Percentiles rank a stretch among this genome's conserved stretches.
phyloP scores from a whole-genome alignment of 2,797 vertebrate species.

The Helicolenus hilgendorfi region DNA sequence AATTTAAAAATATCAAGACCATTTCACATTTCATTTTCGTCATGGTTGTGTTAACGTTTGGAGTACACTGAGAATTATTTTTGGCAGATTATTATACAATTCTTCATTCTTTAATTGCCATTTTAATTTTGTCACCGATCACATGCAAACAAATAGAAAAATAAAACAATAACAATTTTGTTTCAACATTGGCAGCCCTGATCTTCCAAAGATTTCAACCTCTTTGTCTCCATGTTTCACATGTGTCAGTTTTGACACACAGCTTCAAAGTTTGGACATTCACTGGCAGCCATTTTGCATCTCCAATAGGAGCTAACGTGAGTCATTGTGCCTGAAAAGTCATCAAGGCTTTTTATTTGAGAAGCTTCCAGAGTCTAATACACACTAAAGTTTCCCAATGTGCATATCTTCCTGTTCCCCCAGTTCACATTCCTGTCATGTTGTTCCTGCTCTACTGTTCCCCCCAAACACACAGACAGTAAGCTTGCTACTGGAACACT shows the following conservation, averaged over 20 bases:
- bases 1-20: not conserved
- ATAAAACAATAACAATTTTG: not conserved
- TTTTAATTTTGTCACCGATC: not conserved
- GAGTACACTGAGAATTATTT: not conserved
- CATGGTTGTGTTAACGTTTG: not conserved
- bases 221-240: not conserved
- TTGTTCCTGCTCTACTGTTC: constrained; percentile 18
- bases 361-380: not conserved
- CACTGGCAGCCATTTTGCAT: not conserved
- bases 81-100: not conserved
- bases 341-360: constrained; percentile 4
- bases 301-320: not conserved
- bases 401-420: not conserved
- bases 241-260: not conserved
- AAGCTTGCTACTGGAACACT: constrained; percentile 84
- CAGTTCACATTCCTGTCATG: not conserved
- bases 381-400: not conserved
- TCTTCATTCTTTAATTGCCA: not conserved
- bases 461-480: constrained; percentile 60
- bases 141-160: not conserved
- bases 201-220: not conserved
- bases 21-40: not conserved
- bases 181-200: not conserved
- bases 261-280: not conserved
- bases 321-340: not conserved